Evolutionary conservation across 2,113 vertebrate genomes (phyloP), one percentile per base, ranked within the genome.

Genomic region (Saccopteryx bilineata): DNA sequence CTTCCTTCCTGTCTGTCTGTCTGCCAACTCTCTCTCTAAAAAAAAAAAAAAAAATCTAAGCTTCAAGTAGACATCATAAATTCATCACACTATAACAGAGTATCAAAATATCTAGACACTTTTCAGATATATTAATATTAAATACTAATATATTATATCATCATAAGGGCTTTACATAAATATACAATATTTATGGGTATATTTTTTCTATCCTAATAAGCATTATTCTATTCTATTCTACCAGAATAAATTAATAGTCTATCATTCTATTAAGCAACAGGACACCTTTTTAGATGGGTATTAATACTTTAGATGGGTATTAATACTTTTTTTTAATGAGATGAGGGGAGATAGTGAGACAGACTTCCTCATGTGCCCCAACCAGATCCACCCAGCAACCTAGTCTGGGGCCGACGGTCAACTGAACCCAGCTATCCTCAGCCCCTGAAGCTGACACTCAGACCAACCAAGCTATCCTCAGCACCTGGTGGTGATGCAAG

Each of bases 131-230:
- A 21, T 66, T 39, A 39, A 39, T 39, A 39, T 39, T 39, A 39
- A 39, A 39, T 39, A 39, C 39, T 39, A 39, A 39, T 39, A 39
- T 39, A 39, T 39, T 39, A 39, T 39, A 39, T 39, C 39, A 39
- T 39, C 21, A 66, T 8, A 95, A 56, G 19, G 93, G 91, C 5
- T 84, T 24, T 68, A 94, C 2, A 90, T 33, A 94, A 93, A 91
- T 75, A 79, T 28, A 28, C 18, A 95, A 61, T 88, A 94, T 52
- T 50, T 93, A 8, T 86, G 18, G 11, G 31, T 65, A 75, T 13
- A 60, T 76, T 83, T 83, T 83, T 68, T 96, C n/a, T 74, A 61
- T 17, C 75, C 56, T 83, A 89, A 9, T 68, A 90, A 96, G 72
- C 13, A 80, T 82, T 82, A 48, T 82, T 17, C 24, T 82, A 82